These are phyloP conservation scores for Centruroides sculpturatus DNA, from an alignment of 1,140 invertebrate species.

Conservation along the genomic window DNA sequence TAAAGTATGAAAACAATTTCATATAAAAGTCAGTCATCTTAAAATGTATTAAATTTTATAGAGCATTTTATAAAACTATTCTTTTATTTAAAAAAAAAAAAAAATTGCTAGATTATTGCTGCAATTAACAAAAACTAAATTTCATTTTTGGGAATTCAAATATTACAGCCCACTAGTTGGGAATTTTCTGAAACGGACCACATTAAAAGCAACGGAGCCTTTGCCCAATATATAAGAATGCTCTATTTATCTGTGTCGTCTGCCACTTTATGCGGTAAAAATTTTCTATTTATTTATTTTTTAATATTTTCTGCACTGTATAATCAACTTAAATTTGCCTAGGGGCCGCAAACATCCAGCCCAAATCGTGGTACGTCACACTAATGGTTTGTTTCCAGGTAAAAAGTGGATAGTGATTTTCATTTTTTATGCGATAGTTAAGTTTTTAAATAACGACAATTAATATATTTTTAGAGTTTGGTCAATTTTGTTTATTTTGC, in stretches of 20 bases:
- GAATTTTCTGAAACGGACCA: slow-evolving; percentile 6
- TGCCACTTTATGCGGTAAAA: slow-evolving; percentile 11
- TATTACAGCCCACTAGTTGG: slow-evolving; percentile 6
- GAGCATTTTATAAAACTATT: too few relatives aligned
- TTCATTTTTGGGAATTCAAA: too few relatives aligned
- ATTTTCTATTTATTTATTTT: not conserved
- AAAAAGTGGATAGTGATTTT: not conserved
- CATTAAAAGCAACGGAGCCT: slow-evolving; percentile 1
- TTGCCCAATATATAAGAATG: slow-evolving; percentile 9
- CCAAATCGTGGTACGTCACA: slow-evolving; percentile 8
- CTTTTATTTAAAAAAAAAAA: too few relatives aligned
- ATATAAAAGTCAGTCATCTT: too few relatives aligned
- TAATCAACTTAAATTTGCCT: too few relatives aligned
- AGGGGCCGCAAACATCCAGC: slow-evolving; percentile 5
- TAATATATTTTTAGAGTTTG: slow-evolving; percentile 8
- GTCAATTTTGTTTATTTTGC: slow-evolving; percentile 16
- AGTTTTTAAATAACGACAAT: not conserved
- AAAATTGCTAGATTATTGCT: too few relatives aligned
- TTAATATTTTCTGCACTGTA: too few relatives aligned
- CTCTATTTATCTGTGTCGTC: slow-evolving; percentile 12
- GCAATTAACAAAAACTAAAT: too few relatives aligned
- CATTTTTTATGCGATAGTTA: too few relatives aligned
- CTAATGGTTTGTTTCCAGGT: slow-evolving; percentile 13
- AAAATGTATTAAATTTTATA: too few relatives aligned
- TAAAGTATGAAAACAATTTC: too few relatives aligned